Conservation (phyloP, 2,113 vertebrate species). For the Hoplias malabaricus region DNA sequence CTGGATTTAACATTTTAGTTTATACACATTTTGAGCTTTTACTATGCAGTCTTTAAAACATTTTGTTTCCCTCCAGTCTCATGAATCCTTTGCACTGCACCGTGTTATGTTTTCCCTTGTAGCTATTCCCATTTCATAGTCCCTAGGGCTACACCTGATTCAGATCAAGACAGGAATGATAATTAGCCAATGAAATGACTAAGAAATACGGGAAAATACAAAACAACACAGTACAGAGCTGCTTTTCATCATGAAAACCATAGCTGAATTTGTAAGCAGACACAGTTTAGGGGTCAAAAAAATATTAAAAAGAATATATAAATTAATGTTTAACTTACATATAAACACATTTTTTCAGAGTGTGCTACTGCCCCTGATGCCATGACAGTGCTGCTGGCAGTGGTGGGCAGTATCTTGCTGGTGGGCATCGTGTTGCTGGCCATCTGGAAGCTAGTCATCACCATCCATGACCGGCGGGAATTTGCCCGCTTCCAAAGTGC, state of each 20-base stretch:
- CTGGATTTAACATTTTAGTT: background rate
- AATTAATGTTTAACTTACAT: background rate
- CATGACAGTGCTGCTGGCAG: conserved; percentile 82
- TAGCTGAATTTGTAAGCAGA: background rate
- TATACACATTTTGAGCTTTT: background rate
- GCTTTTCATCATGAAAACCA: background rate
- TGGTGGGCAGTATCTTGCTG: conserved; percentile 88
- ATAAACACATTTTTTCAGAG: conserved; percentile 79
- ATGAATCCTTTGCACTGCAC: background rate
- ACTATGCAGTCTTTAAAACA: background rate
- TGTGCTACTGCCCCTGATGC: conserved; percentile 80
- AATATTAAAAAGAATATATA: background rate
- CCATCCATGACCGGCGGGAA: conserved; percentile 89
- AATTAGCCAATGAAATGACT: background rate
- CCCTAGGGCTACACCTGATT: background rate
- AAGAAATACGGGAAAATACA: background rate
- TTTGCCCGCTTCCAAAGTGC: conserved; percentile 92
- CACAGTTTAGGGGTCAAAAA: no score
- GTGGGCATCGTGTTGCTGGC: conserved; percentile 85
- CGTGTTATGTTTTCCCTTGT: background rate
- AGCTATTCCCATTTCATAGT: background rate
- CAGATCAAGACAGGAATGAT: background rate
- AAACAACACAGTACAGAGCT: background rate
- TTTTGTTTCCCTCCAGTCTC: background rate
- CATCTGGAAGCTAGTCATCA: conserved; percentile 92